A percentile compares a stretch with the other conserved stretches of the same genome.
Evolutionary conservation across 2,888 invertebrate species (phyloP).

Genomic region (Ophioninae sp.): DNA sequence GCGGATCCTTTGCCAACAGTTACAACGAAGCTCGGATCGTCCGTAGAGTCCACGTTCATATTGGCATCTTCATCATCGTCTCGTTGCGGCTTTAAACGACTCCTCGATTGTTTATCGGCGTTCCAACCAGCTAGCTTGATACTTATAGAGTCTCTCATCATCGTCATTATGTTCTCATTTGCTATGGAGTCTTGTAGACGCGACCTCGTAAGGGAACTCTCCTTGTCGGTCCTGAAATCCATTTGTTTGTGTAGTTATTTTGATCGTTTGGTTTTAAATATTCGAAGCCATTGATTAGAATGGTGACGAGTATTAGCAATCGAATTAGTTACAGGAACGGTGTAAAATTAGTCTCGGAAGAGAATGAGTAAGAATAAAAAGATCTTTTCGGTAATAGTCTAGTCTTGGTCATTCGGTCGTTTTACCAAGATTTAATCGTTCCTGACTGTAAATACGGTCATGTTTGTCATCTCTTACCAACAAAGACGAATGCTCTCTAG

Average conservation of each 20-base stretch:
- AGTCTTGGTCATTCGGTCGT: not conserved
- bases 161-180: constrained; percentile 76
- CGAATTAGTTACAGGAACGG: too few species aligned
- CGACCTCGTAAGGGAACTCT: constrained; percentile 21
- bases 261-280: not conserved
- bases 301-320: too few species aligned
- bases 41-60: constrained; percentile 47
- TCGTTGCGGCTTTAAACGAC: constrained; percentile 56
- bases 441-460: constrained; percentile 74
- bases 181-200: constrained; percentile 79
- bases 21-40: constrained; percentile 46
- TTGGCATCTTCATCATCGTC: constrained; percentile 70
- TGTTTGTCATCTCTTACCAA: constrained; percentile 76
- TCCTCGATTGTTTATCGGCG: constrained; percentile 66
- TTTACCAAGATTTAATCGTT: not conserved
- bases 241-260: constrained; percentile 17
- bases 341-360: not conserved
- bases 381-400: too few species aligned
- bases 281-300: too few species aligned
- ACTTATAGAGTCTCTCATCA: constrained; percentile 77
- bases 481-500: constrained; percentile 72
- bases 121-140: constrained; percentile 76
- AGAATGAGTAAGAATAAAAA: not conserved
- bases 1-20: constrained; percentile 78
- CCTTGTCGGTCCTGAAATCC: constrained; percentile 61